Percentiles rank a stretch among this genome's conserved stretches.
Conservation (phyloP, 2,888 invertebrate genomes). For the Acleris cristana region DNA sequence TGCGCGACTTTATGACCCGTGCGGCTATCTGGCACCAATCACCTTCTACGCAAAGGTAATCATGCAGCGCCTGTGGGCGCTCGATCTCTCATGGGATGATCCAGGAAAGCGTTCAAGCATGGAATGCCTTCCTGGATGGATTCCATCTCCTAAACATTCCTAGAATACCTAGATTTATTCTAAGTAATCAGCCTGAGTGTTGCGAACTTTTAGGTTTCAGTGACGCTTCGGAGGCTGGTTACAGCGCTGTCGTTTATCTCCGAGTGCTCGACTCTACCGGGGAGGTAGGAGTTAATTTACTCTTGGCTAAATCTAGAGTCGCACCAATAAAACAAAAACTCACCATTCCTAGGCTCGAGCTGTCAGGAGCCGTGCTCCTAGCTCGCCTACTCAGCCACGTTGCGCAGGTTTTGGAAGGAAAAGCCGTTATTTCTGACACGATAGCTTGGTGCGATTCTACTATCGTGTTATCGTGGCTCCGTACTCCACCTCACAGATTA, state of each 20-base stretch:
- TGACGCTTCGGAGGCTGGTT: constrained; percentile 16
- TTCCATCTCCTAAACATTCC: no score
- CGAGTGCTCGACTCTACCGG: neutral
- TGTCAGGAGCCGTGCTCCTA: constrained; percentile 4
- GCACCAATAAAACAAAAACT: constrained; percentile 17
- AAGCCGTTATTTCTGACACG: neutral
- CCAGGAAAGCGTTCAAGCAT: neutral
- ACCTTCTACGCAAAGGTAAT: constrained; percentile 19
- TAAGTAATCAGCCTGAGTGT: neutral
- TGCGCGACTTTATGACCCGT: constrained; percentile 22
- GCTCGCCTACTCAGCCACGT: neutral
- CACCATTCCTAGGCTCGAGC: constrained; percentile 14
- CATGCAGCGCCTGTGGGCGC: constrained; percentile 5
- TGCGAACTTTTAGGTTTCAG: constrained; percentile 8
- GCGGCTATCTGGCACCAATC: constrained; percentile 18
- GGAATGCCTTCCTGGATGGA: no score
- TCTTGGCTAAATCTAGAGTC: constrained; percentile 13
- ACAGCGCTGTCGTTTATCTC: constrained; percentile 14
- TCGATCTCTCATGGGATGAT: constrained; percentile 3
- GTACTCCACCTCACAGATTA: constrained; percentile 3
- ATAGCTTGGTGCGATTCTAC: constrained; percentile 7
- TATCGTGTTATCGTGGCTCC: no score
- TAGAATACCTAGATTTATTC: constrained; percentile 4
- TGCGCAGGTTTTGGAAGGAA: neutral
- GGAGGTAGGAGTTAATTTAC: neutral